Percentiles rank a stretch among this genome's conserved stretches.
Evolutionary conservation across 2,113 vertebrate species (phyloP).

Genomic region (Rattus rattus): DNA sequence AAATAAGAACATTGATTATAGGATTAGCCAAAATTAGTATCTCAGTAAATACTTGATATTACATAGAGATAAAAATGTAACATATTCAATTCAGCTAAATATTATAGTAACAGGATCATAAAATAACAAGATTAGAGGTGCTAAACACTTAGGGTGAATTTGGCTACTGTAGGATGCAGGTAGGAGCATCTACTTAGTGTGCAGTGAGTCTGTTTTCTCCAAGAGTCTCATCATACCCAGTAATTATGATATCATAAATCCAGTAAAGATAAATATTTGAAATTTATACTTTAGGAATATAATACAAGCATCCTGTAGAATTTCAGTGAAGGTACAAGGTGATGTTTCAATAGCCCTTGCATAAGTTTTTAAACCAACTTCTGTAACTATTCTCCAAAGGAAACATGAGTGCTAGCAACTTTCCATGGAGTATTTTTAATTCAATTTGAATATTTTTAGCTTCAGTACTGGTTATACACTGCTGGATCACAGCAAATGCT

Average conservation of each 20-base stretch:
- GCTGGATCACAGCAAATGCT: conserved; percentile 52
- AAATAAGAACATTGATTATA: conserved; percentile 87
- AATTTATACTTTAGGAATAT: conserved; percentile 57
- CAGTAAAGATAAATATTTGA: conserved; percentile 6
- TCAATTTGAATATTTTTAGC: conserved; percentile 74
- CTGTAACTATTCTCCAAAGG: conserved; percentile 63
- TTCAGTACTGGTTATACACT: conserved; percentile 50
- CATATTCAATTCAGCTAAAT: conserved; percentile 93
- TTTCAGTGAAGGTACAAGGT: conserved; percentile 48
- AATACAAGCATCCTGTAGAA: conserved; percentile 56
- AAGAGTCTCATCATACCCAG: not conserved
- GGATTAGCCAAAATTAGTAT: conserved; percentile 92
- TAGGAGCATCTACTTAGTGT: conserved; percentile 72
- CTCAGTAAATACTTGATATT: conserved; percentile 85
- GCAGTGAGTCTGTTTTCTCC: conserved; percentile 61
- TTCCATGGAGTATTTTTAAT: conserved; percentile 70
- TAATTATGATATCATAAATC: conserved; percentile 37
- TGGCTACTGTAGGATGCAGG: conserved; percentile 66
- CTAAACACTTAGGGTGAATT: conserved; percentile 84
- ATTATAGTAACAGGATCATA: conserved; percentile 95
- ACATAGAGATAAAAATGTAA: conserved; percentile 92
- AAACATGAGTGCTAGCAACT: conserved; percentile 49
- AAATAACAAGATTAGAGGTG: conserved; percentile 88
- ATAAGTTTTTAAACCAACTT: conserved; percentile 60
- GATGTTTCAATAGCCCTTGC: conserved; percentile 44